Base-by-base conservation (phyloP, 1,140 invertebrate genomes). In the Nephila pilipes region DNA sequence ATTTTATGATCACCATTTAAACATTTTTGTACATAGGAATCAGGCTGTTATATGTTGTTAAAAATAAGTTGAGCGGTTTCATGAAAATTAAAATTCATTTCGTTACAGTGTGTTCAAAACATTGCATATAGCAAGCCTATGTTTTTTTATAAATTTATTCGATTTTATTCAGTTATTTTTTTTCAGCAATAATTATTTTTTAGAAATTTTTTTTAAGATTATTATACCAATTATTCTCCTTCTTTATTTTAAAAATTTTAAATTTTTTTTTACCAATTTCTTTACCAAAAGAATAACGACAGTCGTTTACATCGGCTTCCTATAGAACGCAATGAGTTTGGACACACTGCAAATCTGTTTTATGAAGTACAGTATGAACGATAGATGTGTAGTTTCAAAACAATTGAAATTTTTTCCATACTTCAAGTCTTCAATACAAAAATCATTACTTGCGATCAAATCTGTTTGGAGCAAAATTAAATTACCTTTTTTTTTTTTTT, bases 21-120 rank as follows among this genome's bases (percentile, higher is more conserved):
- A 87, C 54, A 87, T 87, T 93, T 85, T 93, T 93, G 58, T 93
- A 93, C 91, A 93, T 93, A 93, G 91, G 91, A 93, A 93, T 93
- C 85, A 87, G 79, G 54, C 63, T 57, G 60, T 83, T 83, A 63
- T 55, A 25, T 83, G 57, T 89, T 81, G 55, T 80, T 60, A 87
- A 93, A 93, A 93, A 87, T 93, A 93, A 87, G 22, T 93, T 93
- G 91, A 93, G 91, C 83, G 83, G 57, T 93, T 54, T 81, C 57
- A 57, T 93, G 22, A 87, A 79, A 93, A 93, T 80, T 65, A 93
- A 93, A 93, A 79, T 18, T 58, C 57, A 83, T 83, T 57, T 85
- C 54, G 58, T 32, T 2, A 12, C 16, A 57, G 83, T 58, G 55
- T 85, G 83, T 60, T 85, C 55, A 85, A 85, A 85, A 85, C 46